Evolutionary conservation across 2,797 vertebrate species (phyloP).

Genomic region (Anomalospiza imberbis): DNA sequence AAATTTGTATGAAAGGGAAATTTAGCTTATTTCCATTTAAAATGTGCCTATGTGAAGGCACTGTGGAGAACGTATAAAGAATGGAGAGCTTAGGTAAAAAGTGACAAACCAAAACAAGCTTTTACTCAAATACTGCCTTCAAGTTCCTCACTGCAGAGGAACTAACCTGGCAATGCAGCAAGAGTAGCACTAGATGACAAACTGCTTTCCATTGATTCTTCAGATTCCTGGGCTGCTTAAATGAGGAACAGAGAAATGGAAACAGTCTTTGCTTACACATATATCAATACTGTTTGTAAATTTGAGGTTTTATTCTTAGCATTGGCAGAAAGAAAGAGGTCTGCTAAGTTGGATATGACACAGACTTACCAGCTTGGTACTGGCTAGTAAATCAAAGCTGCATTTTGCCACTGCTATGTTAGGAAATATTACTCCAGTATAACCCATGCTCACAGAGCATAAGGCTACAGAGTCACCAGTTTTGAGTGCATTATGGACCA

Average conservation of each 20-base stretch:
- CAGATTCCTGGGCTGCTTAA: neutral
- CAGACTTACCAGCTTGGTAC: neutral
- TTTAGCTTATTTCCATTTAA: neutral
- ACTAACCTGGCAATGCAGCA: neutral
- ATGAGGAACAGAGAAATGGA: neutral
- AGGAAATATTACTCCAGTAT: neutral
- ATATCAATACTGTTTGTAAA: constrained; percentile 17
- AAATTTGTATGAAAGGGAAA: neutral
- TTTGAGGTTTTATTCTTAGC: neutral
- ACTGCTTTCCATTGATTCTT: neutral
- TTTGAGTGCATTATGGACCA: neutral
- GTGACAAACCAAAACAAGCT: neutral
- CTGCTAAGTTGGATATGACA: neutral
- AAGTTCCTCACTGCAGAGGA: neutral
- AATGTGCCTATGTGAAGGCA: neutral
- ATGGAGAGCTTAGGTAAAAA: neutral
- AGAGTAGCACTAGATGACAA: neutral
- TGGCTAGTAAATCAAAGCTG: constrained; percentile 4
- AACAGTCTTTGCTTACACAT: constrained; percentile 10
- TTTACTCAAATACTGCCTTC: neutral
- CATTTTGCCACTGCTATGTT: neutral
- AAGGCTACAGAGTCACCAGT: neutral
- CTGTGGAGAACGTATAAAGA: neutral
- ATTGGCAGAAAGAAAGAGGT: neutral
- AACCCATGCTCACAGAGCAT: neutral